phyloP scores from a whole-genome alignment of 2,888 invertebrate genomes.

The Pandemis cinnamomeana region DNA sequence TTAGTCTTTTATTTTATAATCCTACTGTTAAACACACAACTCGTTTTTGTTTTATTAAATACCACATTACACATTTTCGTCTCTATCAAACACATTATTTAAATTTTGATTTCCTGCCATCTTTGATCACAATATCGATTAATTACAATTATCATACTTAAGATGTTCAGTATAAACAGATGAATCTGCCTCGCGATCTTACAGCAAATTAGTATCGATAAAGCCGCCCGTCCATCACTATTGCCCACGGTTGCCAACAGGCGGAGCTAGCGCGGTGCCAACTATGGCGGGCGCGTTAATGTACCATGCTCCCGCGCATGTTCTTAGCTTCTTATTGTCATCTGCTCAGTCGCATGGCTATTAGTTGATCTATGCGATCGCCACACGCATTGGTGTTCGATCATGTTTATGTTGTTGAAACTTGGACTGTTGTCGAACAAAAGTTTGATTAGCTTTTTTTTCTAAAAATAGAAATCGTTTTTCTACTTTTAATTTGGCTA shows the following conservation, averaged over 20 bases:
- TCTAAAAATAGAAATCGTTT: not conserved
- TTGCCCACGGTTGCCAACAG: constrained; percentile 35
- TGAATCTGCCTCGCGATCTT: not conserved
- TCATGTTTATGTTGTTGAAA: constrained; percentile 38
- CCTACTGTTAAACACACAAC: no score
- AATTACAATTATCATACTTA: constrained; percentile 22
- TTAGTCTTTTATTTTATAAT: no score
- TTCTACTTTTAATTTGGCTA: not conserved
- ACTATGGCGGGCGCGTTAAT: constrained; percentile 83
- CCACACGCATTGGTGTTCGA: constrained; percentile 63
- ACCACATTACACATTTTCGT: not conserved
- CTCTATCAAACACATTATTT: not conserved
- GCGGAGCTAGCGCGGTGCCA: constrained; percentile 63
- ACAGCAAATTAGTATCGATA: constrained; percentile 52
- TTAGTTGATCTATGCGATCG: constrained; percentile 63
- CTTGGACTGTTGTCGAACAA: constrained; percentile 3
- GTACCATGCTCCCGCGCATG: constrained; percentile 72
- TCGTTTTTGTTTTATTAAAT: no score
- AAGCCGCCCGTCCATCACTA: constrained; percentile 58
- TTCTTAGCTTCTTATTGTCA: constrained; percentile 77
- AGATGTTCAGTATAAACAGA: constrained; percentile 32
- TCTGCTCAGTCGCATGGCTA: constrained; percentile 63
- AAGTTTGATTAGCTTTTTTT: not conserved
- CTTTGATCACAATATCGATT: not conserved
- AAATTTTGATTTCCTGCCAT: not conserved